Conservation (phyloP, 1,140 invertebrate species). For the Caenorhabditis briggsae region DNA sequence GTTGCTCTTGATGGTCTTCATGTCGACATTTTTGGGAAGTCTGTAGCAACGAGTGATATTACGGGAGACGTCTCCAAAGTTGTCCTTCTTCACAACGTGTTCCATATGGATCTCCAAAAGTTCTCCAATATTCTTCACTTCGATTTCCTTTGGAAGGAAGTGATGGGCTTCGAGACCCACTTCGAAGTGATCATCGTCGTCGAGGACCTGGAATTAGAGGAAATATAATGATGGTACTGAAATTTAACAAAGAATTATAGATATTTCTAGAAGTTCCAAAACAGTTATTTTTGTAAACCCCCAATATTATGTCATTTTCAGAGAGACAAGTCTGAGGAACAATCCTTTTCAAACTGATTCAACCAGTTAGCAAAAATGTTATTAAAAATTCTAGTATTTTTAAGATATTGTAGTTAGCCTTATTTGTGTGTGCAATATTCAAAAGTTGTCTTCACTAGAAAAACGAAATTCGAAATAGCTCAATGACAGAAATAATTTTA, state of each 20-base stretch:
- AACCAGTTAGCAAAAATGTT: too few species aligned
- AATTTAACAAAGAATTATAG: too few species aligned
- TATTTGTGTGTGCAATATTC: too few species aligned
- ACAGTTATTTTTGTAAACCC: background rate
- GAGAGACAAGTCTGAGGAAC: too few species aligned
- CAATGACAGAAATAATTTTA: too few species aligned
- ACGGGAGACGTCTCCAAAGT: conserved; percentile 55
- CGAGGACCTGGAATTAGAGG: conserved; percentile 59
- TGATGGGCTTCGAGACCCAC: conserved; percentile 64
- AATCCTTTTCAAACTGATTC: too few species aligned
- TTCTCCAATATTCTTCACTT: conserved; percentile 64
- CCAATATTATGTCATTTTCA: too few species aligned
- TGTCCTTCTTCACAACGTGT: conserved; percentile 51
- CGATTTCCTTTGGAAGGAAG: conserved; percentile 68
- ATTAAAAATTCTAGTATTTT: too few species aligned
- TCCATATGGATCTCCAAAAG: conserved; percentile 63
- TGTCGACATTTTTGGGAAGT: conserved; percentile 60
- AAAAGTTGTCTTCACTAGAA: too few species aligned
- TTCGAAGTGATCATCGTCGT: conserved; percentile 67
- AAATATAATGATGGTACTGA: too few species aligned
- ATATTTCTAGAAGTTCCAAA: background rate
- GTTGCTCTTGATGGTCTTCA: conserved; percentile 58
- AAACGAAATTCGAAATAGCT: too few species aligned
- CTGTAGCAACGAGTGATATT: conserved; percentile 64
- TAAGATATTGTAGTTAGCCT: too few species aligned